Base-by-base conservation (phyloP, 2,113 vertebrate species). In the Salminus brasiliensis region DNA sequence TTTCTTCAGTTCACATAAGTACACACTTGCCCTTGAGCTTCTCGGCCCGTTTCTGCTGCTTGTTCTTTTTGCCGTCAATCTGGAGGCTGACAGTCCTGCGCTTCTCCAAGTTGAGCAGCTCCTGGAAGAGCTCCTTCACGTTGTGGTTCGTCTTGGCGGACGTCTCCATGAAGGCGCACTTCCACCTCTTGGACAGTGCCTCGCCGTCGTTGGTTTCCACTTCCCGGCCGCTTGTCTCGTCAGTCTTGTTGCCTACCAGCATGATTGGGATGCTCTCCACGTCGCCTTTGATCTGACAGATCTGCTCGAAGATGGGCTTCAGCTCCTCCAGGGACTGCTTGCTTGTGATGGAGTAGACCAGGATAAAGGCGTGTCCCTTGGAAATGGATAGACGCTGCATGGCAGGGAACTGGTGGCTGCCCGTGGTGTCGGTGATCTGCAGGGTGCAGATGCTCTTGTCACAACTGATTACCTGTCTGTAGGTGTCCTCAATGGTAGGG, bases 361-460 rank as follows among this genome's bases (percentile, higher is more conserved):
- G 77, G 72, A 83, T 80, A 59, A 83, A 83, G 67, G 82, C 82
- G 36, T 83, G 82, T 49, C 84, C 84, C 67, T 85, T 85, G 43
- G 84, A 72, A 67, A 85, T 85, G 62, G 84, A 85, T 8, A 85
- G 60, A 25, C 81, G 84, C 76, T 85, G 84, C 84, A 85, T 85
- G 78, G 84, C 84, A 12, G 84, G 84, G 55, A 85, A 85, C 72
- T 85, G 84, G 45, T 85, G 84, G 72, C 84, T 85, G 10, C 84
- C 84, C 0, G 84, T 85, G 60, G 84, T 85, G 84, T 85, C 84
- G 13, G 84, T 85, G 75, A 85, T 85, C 72, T 85, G 84, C 12
- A 85, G 79, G 0, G 84, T 85, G 72, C 84, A 85, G 78, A 85
- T 83, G 75, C 84, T 85, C 67, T 85, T 85, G 81, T 85, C 84